phyloP scores from a whole-genome alignment of 2,113 vertebrate species.

The Cryptotis parvus region DNA sequence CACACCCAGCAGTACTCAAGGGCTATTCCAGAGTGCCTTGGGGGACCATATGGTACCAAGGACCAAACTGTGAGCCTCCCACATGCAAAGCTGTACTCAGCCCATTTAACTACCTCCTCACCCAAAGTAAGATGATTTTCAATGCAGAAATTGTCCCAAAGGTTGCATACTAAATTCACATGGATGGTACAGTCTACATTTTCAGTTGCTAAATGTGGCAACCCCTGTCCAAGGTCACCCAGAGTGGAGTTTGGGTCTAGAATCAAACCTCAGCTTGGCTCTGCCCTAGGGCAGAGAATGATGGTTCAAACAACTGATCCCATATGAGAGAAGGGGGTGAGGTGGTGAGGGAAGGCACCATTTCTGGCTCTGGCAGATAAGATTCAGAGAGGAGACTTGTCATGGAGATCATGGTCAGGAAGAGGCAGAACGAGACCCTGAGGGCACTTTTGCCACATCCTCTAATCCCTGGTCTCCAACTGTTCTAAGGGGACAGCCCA shows the following conservation, averaged over 20 bases:
- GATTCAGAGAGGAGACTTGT: not conserved
- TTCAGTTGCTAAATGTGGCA: not conserved
- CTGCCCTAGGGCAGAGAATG: not conserved
- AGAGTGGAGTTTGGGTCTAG: not conserved
- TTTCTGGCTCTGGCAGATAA: not conserved
- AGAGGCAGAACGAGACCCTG: not conserved
- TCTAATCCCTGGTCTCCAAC: not conserved
- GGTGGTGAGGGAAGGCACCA: not conserved
- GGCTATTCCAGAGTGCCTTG: too few relatives aligned
- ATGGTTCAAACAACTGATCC: slow-evolving; percentile 32
- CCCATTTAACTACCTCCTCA: too few relatives aligned
- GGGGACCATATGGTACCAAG: too few relatives aligned
- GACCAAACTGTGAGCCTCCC: too few relatives aligned
- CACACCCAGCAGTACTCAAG: too few relatives aligned
- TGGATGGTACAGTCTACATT: not conserved
- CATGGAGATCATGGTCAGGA: not conserved
- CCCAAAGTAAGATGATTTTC: not conserved
- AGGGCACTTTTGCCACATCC: not conserved
- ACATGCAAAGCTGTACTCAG: too few relatives aligned
- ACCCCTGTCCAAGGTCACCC: not conserved
- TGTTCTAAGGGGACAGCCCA: not conserved
- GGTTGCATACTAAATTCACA: slow-evolving; percentile 53
- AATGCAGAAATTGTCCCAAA: slow-evolving; percentile 42
- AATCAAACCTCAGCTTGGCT: not conserved
- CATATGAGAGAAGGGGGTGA: not conserved